phyloP scores from a whole-genome alignment of 1,140 invertebrate species.

The Drosophila lini region DNA sequence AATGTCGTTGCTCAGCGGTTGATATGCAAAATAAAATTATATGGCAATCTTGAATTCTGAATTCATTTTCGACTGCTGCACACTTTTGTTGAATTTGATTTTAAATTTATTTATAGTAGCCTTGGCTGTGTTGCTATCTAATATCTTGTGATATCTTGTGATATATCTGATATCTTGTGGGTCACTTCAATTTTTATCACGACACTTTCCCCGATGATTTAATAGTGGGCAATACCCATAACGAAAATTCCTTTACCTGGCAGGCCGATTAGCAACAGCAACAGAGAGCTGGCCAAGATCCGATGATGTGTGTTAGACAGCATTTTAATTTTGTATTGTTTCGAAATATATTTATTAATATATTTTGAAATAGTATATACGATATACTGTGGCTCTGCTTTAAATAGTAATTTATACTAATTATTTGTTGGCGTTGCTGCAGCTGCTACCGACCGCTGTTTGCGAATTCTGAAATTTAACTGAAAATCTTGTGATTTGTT shows the following conservation, averaged over 20 bases:
- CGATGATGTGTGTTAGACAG: constrained; percentile 11
- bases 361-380: constrained; percentile 3
- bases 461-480: constrained; percentile 80
- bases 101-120: constrained; percentile 20
- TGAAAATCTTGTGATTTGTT: constrained; percentile 84
- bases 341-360: constrained; percentile 35
- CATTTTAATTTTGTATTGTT: constrained; percentile 21
- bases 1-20: constrained; percentile 21
- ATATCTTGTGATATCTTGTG: constrained; percentile 14
- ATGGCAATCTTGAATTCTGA: constrained; percentile 50
- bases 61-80: constrained; percentile 26
- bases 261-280: constrained; percentile 55
- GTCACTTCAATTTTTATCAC: constrained; percentile 57
- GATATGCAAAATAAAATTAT: constrained; percentile 45
- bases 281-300: constrained; percentile 50
- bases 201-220: constrained; percentile 48
- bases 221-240: constrained; percentile 17
- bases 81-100: constrained; percentile 11
- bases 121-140: constrained; percentile 17
- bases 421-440: constrained; percentile 8
- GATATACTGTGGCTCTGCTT: constrained; percentile 1
- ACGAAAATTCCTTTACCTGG: constrained; percentile 62
- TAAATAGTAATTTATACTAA: constrained; percentile 45
- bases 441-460: constrained; percentile 56
- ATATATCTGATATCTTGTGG: constrained; percentile 8